phyloP scores from a whole-genome alignment of 2,797 vertebrate genomes.

The Enteromius treurensis region DNA sequence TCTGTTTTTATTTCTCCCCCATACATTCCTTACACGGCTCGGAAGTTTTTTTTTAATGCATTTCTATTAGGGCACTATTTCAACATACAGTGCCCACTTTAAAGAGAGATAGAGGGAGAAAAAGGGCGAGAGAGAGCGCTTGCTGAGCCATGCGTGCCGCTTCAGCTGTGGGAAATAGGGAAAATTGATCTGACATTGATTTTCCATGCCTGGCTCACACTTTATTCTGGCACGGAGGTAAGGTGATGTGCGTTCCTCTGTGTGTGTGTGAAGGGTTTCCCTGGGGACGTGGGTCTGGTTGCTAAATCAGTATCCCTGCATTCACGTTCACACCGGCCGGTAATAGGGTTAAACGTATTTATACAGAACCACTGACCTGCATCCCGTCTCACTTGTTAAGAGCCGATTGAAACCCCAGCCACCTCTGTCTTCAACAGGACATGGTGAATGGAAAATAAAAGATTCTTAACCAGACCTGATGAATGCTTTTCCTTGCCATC shows the following conservation, averaged over 20 bases:
- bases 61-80: conserved; percentile 66
- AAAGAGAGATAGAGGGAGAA: conserved; percentile 47
- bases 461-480: conserved; percentile 52
- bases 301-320: conserved; percentile 61
- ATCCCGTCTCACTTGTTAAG: conserved; percentile 64
- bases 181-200: conserved; percentile 67
- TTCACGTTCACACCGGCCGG: conserved; percentile 61
- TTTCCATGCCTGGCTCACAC: conserved; percentile 60
- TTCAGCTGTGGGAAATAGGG: conserved; percentile 61
- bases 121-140: conserved; percentile 18
- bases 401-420: conserved; percentile 54
- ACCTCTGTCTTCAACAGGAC: conserved; percentile 45
- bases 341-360: conserved; percentile 69
- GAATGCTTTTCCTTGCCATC: conserved; percentile 36
- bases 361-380: conserved; percentile 66
- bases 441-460: conserved; percentile 47
- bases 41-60: conserved; percentile 65
- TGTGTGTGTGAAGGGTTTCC: conserved; percentile 46
- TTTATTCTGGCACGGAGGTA: conserved; percentile 54
- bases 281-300: conserved; percentile 45
- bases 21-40: conserved; percentile 50
- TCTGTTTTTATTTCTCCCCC: conserved; percentile 61
- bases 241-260: conserved; percentile 48
- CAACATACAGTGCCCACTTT: conserved; percentile 60
- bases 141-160: conserved; percentile 37